A percentile compares a stretch with the other conserved stretches of the same genome.
Evolutionary conservation across 2,888 invertebrate genomes (phyloP).

Genomic region (Epinotia brunnichana): DNA sequence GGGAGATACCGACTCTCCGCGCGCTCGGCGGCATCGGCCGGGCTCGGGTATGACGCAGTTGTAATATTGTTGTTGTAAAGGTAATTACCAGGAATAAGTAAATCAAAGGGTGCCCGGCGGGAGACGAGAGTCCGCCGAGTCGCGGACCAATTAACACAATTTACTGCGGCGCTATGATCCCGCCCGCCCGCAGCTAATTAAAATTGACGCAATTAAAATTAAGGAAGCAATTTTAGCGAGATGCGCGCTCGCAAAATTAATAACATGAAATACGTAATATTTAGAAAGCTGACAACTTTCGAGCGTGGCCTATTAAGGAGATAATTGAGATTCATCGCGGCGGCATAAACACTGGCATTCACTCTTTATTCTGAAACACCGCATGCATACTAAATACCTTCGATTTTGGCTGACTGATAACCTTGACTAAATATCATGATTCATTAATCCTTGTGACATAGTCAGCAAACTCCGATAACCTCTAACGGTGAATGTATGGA

Average conservation of each 20-base stretch:
- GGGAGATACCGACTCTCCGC: not conserved
- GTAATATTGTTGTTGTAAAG: slow-evolving; percentile 1
- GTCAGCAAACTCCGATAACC: slow-evolving; percentile 8
- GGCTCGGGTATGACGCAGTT: not conserved
- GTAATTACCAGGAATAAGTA: slow-evolving; percentile 13
- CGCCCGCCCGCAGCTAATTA: slow-evolving; percentile 28
- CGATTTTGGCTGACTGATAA: not conserved
- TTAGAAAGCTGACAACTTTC: slow-evolving; percentile 25
- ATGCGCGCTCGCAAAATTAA: slow-evolving; percentile 20
- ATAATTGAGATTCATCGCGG: slow-evolving; percentile 26
- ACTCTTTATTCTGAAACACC: slow-evolving; percentile 6
- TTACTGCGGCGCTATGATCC: slow-evolving; percentile 29
- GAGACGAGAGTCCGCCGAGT: not conserved
- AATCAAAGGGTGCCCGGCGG: slow-evolving; percentile 6
- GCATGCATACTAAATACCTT: not conserved
- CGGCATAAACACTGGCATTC: slow-evolving; percentile 8
- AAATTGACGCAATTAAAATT: slow-evolving; percentile 38
- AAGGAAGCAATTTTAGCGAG: slow-evolving; percentile 29
- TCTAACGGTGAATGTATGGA: not conserved
- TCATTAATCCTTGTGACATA: slow-evolving; percentile 10
- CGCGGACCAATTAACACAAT: slow-evolving; percentile 27
- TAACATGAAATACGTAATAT: slow-evolving; percentile 32
- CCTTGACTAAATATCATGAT: not conserved
- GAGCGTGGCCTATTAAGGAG: slow-evolving; percentile 3
- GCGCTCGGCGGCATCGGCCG: not conserved